Conservation (phyloP, 2,113 vertebrate species). For the Polypterus bichir region DNA sequence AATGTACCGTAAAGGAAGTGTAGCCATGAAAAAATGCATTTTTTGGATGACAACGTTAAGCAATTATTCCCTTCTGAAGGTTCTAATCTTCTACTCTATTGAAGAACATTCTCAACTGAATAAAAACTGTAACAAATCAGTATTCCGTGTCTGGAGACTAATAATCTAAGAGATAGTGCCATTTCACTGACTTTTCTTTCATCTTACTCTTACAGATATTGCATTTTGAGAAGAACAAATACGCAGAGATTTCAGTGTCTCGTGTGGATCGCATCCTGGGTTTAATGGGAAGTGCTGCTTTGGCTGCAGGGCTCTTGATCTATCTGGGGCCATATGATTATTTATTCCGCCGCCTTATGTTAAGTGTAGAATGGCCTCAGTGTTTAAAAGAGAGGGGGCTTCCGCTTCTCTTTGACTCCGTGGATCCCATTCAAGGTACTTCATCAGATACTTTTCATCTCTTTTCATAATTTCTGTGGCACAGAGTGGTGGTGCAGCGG, state of each 20-base stretch:
- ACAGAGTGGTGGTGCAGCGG: no score
- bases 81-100: no score
- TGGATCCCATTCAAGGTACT: constrained; percentile 16
- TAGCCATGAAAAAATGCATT: no score
- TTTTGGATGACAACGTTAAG: no score
- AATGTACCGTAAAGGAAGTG: no score
- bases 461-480: no score
- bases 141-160: no score
- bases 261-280: neutral
- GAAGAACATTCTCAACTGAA: no score
- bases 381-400: constrained; percentile 15
- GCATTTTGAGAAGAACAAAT: constrained; percentile 7
- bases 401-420: constrained; percentile 12
- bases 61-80: no score
- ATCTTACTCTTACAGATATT: constrained; percentile 9
- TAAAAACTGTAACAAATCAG: no score
- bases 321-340: neutral
- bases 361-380: constrained; percentile 12
- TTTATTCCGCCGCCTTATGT: neutral
- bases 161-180: no score
- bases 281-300: constrained; percentile 1
- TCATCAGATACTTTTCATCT: neutral
- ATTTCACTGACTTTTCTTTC: no score
- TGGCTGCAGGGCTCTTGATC: neutral
- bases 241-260: constrained; percentile 1